Percentiles rank a stretch among this genome's conserved stretches.
phyloP scores from a whole-genome alignment of 1,140 invertebrate genomes.

The Cherax quadricarinatus region DNA sequence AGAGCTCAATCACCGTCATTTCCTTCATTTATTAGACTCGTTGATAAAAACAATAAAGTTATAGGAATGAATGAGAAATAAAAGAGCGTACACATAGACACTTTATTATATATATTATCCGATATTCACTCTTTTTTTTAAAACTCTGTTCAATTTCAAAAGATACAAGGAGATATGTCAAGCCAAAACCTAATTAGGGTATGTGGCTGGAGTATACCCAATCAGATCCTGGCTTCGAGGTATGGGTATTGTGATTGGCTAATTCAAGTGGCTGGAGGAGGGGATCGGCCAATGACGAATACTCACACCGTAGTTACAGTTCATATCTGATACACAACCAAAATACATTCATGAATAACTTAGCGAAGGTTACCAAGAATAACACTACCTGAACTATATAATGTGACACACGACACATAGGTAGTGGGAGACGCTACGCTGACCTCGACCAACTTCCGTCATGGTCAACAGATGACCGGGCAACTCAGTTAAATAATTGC shows the following conservation, averaged over 20 bases:
- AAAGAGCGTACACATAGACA: constrained; percentile 62
- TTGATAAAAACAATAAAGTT: too few species aligned
- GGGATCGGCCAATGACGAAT: constrained; percentile 55
- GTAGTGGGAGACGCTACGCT: constrained; percentile 39
- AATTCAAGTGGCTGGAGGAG: constrained; percentile 64
- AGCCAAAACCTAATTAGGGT: constrained; percentile 64
- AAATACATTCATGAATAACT: constrained; percentile 50
- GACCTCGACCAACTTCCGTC: constrained; percentile 42
- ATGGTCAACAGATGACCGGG: too few species aligned
- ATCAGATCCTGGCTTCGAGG: constrained; percentile 60
- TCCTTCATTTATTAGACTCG: too few species aligned
- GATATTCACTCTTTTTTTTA: constrained; percentile 48
- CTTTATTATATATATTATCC: constrained; percentile 66
- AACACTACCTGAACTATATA: constrained; percentile 42
- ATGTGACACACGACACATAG: constrained; percentile 32
- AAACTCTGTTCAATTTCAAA: constrained; percentile 47
- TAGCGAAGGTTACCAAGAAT: constrained; percentile 23
- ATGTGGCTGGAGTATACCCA: constrained; percentile 70
- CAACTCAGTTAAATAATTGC: too few species aligned
- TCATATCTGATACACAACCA: constrained; percentile 50
- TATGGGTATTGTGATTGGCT: constrained; percentile 60
- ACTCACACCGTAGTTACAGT: constrained; percentile 37
- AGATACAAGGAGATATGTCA: constrained; percentile 39
- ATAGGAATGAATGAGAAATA: neutral
- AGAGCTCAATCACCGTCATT: too few species aligned